A percentile compares a stretch with the other conserved stretches of the same genome.
phyloP scores from a whole-genome alignment of 2,797 vertebrate genomes.

The Leptoclinus maculatus region DNA sequence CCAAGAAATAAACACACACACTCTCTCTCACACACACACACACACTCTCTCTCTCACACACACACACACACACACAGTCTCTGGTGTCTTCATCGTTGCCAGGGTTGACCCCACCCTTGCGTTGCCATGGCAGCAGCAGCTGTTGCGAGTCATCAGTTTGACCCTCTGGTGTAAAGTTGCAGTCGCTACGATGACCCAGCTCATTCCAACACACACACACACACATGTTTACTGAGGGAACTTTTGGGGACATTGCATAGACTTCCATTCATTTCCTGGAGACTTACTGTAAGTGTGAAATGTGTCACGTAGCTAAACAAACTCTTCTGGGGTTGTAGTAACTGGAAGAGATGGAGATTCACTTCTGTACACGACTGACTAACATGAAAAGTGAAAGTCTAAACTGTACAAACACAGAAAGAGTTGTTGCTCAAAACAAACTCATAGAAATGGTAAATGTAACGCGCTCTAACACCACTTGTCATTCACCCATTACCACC shows the following conservation, averaged over 20 bases:
- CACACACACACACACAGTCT: slow-evolving; percentile 19
- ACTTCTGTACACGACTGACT: no score
- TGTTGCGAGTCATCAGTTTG: slow-evolving; percentile 83
- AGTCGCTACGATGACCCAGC: slow-evolving; percentile 85
- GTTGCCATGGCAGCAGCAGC: slow-evolving; percentile 81
- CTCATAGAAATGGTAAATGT: no score
- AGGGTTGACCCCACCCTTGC: slow-evolving; percentile 41
- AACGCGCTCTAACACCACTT: no score
- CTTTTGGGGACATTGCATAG: background rate
- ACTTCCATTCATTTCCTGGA: background rate
- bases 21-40: background rate
- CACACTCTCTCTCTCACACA: background rate
- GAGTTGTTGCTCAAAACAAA: no score
- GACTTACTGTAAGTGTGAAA: no score
- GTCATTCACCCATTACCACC: no score
- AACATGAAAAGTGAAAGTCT: no score
- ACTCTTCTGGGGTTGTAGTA: background rate
- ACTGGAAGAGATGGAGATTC: no score
- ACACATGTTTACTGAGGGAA: background rate
- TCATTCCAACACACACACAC: slow-evolving; percentile 78
- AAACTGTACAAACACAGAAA: no score
- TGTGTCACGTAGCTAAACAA: background rate
- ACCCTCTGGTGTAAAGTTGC: slow-evolving; percentile 84
- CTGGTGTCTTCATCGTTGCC: slow-evolving; percentile 37
- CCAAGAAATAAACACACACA: background rate